Conservation (phyloP, 2,797 vertebrate genomes). For the Natrix natrix region DNA sequence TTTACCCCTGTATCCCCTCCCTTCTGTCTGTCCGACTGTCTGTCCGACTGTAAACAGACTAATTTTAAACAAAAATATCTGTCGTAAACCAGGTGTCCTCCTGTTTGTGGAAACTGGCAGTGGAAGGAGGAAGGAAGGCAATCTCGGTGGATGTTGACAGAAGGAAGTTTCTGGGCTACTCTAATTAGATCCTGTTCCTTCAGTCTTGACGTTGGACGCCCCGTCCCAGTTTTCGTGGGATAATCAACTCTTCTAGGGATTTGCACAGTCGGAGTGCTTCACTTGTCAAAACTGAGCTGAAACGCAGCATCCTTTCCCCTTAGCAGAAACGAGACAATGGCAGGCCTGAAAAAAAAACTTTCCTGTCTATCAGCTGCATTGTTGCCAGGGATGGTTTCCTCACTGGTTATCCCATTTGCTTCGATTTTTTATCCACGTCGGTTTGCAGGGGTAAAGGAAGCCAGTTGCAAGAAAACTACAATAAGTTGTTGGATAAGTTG, state of each 20-base stretch:
- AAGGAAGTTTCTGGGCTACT: not conserved
- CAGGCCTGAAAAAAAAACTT: not conserved
- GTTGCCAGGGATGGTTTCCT: not conserved
- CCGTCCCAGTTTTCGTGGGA: not conserved
- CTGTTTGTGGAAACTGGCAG: not conserved
- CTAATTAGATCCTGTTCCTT: not conserved
- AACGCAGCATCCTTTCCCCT: not conserved
- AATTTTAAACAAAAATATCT: not conserved
- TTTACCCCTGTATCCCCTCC: too few relatives aligned
- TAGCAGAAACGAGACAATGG: not conserved
- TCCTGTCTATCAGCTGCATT: not conserved
- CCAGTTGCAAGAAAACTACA: not conserved
- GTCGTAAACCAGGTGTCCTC: not conserved
- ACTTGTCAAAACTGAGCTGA: not conserved
- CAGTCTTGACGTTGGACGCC: not conserved
- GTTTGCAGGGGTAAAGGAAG: not conserved
- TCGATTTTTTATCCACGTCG: not conserved
- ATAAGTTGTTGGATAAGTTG: not conserved
- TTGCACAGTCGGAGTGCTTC: not conserved
- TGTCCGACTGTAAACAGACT: not conserved
- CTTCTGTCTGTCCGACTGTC: too few relatives aligned
- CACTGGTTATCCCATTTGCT: not conserved
- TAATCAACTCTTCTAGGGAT: not conserved
- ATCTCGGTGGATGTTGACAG: not conserved
- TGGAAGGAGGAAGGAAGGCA: not conserved